A percentile compares a stretch with the other conserved stretches of the same genome.
These are phyloP conservation scores for Brachionus sp. DNA, from an alignment of 1,140 invertebrate genomes.

Conservation along the genomic window DNA sequence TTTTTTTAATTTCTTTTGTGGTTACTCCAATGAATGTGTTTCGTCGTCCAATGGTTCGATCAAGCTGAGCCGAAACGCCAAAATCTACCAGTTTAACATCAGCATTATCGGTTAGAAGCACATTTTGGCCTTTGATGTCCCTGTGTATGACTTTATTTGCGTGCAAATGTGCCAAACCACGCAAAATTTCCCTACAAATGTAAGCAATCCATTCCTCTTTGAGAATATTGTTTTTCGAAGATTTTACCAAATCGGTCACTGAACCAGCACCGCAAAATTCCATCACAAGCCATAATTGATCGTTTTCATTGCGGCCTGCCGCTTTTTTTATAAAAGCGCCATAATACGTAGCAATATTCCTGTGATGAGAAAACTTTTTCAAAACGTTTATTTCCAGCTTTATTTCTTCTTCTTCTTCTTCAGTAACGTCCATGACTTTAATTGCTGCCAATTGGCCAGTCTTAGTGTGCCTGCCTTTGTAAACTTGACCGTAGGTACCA, in stretches of 20 bases:
- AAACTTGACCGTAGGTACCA: conserved; percentile 99
- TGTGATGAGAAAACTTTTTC: conserved; percentile 95
- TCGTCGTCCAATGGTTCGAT: conserved; percentile 92
- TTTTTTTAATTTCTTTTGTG: conserved; percentile 61
- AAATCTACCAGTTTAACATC: conserved; percentile 99
- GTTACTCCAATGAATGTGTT: conserved; percentile 91
- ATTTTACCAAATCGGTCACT: conserved; percentile 97
- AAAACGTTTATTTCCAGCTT: conserved; percentile 99
- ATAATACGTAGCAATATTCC: conserved; percentile 99
- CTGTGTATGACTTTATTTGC: conserved; percentile 98
- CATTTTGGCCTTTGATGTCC: conserved; percentile 99
- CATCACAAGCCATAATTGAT: conserved; percentile 99
- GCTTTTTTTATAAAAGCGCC: conserved; percentile 99
- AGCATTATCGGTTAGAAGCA: conserved; percentile 95
- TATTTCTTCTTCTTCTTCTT: conserved; percentile 99
- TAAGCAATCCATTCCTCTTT: conserved; percentile 99
- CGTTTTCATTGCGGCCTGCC: conserved; percentile 79
- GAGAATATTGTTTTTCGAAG: conserved; percentile 72
- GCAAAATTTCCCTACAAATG: conserved; percentile 87
- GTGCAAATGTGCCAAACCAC: conserved; percentile 94
- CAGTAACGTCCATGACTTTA: conserved; percentile 99
- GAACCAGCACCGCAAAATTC: conserved; percentile 99
- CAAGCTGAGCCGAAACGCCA: conserved; percentile 97
- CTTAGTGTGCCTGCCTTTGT: conserved; percentile 99
- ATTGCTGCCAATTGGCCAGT: conserved; percentile 98